Base-by-base conservation (phyloP, 2,113 vertebrate genomes). In the Tauraco erythrolophus region DNA sequence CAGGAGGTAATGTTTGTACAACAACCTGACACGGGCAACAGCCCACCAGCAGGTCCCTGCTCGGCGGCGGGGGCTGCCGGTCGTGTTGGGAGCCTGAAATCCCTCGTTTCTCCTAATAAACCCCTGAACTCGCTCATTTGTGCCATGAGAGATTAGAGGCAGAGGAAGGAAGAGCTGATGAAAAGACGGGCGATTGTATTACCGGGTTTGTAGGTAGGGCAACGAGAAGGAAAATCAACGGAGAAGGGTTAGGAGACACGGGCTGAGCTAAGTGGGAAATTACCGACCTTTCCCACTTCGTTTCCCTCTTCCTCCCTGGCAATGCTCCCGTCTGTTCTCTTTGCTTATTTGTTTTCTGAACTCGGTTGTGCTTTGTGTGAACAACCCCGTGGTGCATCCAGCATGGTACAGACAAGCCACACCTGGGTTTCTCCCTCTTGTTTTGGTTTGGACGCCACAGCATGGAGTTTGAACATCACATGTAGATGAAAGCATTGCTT, bases 1-100 rank as follows among this genome's bases (percentile, higher is more conserved):
- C 79, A 89, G 95, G 87, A 95, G 95, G 84, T 58, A 85, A 46
- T 96, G 97, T 96, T 97, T 97, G 96, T 94, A 94, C 97, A 97
- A 96, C 91, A 94, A 96, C 88, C 91, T 72, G 77, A 93, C 84
- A 64, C 88, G 48, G 84, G 94, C 88, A 64, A 65, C 88, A n/a
- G 53, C 66, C 37, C 4, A 72, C 79, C 56, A 19, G 76, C 81
- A 62, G 89, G 75, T 95, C 96, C 75, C 45, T 74, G 27, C 53
- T 21, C 10, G 0, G 18, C 58, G 7, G 72, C 16, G 0, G 60
- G 72, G 66, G 80, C 88, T 95, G 48, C 76, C 2, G 5, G 69
- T 51, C 1, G 1, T 54, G 71, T 66, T 91, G 57, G 2, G 25
- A 89, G 87, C 48, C 72, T 74, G 18, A 88, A 91, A 76, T 93